phyloP scores from a whole-genome alignment of 2,113 vertebrate genomes.

The Alosa alosa region DNA sequence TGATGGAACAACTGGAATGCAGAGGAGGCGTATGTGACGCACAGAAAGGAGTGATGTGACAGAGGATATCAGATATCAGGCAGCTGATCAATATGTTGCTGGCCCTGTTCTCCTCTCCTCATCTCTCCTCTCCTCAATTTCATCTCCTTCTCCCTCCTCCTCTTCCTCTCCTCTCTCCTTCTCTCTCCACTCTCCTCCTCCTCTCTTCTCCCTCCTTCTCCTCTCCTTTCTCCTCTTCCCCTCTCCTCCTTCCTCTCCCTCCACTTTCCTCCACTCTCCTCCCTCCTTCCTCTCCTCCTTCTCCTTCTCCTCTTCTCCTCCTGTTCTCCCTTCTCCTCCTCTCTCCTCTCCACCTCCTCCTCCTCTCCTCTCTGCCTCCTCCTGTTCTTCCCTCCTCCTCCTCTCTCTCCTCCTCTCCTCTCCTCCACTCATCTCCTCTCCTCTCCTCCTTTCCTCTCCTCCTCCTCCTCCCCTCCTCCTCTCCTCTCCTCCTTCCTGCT shows the following conservation, averaged over 20 bases:
- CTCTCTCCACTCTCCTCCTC: neutral
- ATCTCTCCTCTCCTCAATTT: neutral
- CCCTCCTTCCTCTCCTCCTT: too few species aligned
- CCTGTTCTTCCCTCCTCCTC: too few species aligned
- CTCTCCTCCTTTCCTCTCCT: too few species aligned
- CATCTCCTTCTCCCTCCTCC: neutral
- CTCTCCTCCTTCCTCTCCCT: neutral
- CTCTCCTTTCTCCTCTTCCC: neutral
- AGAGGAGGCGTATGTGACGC: constrained; percentile 4
- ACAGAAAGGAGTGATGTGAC: neutral
- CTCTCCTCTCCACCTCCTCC: too few species aligned
- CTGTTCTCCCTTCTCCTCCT: too few species aligned
- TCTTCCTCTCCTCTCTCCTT: neutral
- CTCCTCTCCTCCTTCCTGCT: too few species aligned
- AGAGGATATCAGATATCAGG: neutral
- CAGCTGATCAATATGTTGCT: neutral
- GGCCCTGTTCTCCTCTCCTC: neutral
- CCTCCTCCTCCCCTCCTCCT: too few species aligned
- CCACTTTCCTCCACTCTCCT: too few species aligned
- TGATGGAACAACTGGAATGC: constrained; percentile 4
- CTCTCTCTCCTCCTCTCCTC: too few species aligned
- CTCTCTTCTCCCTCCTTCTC: neutral
- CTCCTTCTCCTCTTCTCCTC: neutral
- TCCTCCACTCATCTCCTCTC: too few species aligned
- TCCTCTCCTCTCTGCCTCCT: too few species aligned